A percentile compares a stretch with the other conserved stretches of the same genome.
Conservation (phyloP, 2,797 vertebrate species). For the Oceanodroma leucorhoa region DNA sequence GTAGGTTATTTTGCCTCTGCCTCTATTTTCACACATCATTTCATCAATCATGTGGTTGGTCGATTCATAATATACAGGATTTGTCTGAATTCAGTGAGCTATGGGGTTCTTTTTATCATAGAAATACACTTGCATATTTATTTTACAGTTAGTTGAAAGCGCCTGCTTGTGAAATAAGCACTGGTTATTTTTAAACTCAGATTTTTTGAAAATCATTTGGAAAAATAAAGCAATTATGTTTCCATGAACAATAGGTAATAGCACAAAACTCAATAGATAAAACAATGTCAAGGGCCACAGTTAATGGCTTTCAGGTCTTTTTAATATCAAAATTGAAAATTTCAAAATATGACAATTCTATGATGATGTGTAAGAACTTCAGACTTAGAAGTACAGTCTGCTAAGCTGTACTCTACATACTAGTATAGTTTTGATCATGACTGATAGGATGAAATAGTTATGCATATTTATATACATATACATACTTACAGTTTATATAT, state of each 20-base stretch:
- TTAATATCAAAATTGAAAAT: neutral
- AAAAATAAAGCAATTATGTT: neutral
- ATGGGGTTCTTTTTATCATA: neutral
- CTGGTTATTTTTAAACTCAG: neutral
- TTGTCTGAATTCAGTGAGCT: neutral
- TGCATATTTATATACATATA: neutral
- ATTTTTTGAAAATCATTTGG: neutral
- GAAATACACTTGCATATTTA: neutral
- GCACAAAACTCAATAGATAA: neutral
- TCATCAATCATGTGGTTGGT: conserved; percentile 7
- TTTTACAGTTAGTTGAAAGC: neutral
- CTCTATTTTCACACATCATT: conserved; percentile 47
- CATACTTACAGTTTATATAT: neutral
- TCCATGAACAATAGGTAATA: neutral
- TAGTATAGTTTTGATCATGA: neutral
- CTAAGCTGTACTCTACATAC: neutral
- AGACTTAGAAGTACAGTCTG: neutral
- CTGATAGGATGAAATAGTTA: neutral
- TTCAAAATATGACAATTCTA: neutral
- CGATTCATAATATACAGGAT: neutral
- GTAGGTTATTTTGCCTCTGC: conserved; percentile 41
- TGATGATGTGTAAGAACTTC: neutral
- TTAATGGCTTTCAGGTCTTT: neutral
- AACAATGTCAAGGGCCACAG: neutral
- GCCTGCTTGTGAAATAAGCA: neutral